These are phyloP conservation scores for Empidonax alnorum DNA, from an alignment of 2,113 vertebrate genomes.

Conservation along the genomic window DNA sequence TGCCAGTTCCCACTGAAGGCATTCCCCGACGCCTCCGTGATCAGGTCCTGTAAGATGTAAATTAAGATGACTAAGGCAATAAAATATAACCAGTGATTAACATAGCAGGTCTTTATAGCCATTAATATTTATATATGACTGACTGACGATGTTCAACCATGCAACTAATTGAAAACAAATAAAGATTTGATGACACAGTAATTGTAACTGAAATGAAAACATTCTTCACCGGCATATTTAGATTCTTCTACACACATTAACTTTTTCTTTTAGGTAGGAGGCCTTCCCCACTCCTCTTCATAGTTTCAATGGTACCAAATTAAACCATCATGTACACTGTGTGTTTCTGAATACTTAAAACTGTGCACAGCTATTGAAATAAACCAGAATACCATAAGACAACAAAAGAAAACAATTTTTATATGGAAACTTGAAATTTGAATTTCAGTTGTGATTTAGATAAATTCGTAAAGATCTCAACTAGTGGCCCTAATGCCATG, in stretches of 20 bases:
- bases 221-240: neutral
- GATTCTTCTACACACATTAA: neutral
- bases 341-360: neutral
- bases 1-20: neutral
- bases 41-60: neutral
- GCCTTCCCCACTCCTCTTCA: neutral
- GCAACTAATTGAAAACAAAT: constrained; percentile 64
- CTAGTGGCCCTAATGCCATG: neutral
- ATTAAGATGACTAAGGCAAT: neutral
- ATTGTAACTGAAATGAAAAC: constrained; percentile 44
- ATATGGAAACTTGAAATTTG: neutral
- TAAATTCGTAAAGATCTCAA: neutral
- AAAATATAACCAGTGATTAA: constrained; percentile 31
- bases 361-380: neutral
- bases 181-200: constrained; percentile 27
- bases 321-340: neutral
- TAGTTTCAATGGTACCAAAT: neutral
- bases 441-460: neutral
- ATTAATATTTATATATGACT: constrained; percentile 29
- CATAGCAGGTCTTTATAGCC: constrained; percentile 12
- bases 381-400: neutral
- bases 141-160: neutral
- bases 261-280: neutral
- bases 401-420: neutral
- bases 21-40: neutral